Evolutionary conservation across 2,113 vertebrate species (phyloP).

Genomic region (human): GRCh38 chr19:2856501-2857000

Average conservation of each 20-base stretch:
- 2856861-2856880: not conserved
- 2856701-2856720: not conserved
- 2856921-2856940: not conserved
- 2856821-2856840: not conserved
- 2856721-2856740: not conserved
- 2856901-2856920: not conserved
- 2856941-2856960: not conserved
- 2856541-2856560: not conserved
- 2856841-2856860: not conserved
- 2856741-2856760: not conserved
- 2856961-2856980: not conserved
- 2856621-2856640: not conserved
- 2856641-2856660: not conserved
- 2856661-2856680: not conserved
- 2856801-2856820: not conserved
- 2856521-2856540: not conserved
- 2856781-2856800: not conserved
- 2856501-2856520: not conserved
- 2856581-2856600: not conserved
- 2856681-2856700: not conserved
- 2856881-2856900: not conserved
- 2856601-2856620: not conserved
- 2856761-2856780: not conserved
- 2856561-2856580: not conserved
- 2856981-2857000: not conserved